Percentiles rank a stretch among this genome's conserved stretches.
Evolutionary conservation across 2,888 invertebrate species (phyloP).

Genomic region (Anticlea derivata): DNA sequence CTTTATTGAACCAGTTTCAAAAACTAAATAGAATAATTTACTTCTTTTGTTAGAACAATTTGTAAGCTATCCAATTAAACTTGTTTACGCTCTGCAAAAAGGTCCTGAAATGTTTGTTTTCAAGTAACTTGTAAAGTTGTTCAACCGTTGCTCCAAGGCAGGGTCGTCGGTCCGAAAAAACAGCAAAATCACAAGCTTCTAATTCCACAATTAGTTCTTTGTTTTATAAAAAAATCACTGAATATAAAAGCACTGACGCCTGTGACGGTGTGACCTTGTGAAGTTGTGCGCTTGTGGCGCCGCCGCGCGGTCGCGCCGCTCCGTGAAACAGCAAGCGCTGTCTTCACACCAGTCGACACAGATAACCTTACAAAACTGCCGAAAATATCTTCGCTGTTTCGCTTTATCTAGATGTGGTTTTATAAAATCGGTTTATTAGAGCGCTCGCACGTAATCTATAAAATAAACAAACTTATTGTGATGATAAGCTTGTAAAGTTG

Average conservation of each 20-base stretch:
- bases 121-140: background rate
- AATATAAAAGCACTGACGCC: no score
- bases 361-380: constrained; percentile 1
- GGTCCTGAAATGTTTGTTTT: background rate
- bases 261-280: constrained; percentile 8
- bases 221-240: no score
- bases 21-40: background rate
- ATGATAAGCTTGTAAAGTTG: constrained; percentile 25
- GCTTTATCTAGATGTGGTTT: background rate
- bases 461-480: background rate
- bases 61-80: no score
- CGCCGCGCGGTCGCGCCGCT: background rate
- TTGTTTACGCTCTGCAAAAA: no score
- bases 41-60: background rate
- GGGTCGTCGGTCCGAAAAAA: no score
- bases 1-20: background rate
- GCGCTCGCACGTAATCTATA: background rate
- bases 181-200: background rate
- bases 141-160: background rate
- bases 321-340: background rate
- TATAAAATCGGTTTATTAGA: background rate
- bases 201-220: no score
- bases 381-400: background rate
- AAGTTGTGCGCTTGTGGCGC: constrained; percentile 18
- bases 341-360: constrained; percentile 2